These are phyloP conservation scores for Macrosteles quadrilineatus DNA, from an alignment of 1,140 invertebrate species.

Conservation along the genomic window DNA sequence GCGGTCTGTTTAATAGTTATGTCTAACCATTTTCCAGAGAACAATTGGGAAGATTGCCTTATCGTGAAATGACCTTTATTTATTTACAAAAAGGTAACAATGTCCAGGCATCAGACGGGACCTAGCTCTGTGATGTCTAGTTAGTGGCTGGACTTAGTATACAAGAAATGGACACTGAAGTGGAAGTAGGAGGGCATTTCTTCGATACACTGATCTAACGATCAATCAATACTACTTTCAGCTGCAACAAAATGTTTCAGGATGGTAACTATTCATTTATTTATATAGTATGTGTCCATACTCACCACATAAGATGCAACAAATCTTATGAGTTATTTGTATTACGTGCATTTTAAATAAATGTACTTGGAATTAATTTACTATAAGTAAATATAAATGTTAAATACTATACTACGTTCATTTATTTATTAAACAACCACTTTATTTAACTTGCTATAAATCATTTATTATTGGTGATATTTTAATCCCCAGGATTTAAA, in stretches of 20 bases:
- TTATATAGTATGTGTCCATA: too few species aligned
- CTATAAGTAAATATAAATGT: too few species aligned
- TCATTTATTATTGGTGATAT: too few species aligned
- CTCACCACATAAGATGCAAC: too few species aligned
- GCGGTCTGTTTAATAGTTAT: conserved; percentile 29
- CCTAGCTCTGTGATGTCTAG: conserved; percentile 26
- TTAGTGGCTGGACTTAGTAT: conserved; percentile 32
- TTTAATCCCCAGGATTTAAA: too few species aligned
- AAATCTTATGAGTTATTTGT: too few species aligned
- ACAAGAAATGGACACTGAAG: conserved; percentile 34
- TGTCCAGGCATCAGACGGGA: conserved; percentile 18
- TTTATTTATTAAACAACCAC: too few species aligned
- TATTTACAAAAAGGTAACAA: conserved; percentile 31
- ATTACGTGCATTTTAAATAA: too few species aligned
- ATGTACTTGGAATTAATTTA: too few species aligned
- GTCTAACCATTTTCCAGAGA: conserved; percentile 12
- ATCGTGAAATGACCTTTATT: conserved; percentile 33
- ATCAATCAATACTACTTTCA: conserved; percentile 36
- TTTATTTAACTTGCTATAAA: too few species aligned
- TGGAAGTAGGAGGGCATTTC: conserved; percentile 39
- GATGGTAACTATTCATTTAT: conserved; percentile 2
- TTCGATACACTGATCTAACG: conserved; percentile 29
- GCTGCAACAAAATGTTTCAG: conserved; percentile 37
- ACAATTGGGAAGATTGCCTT: neutral
- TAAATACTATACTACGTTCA: too few species aligned